A percentile compares a stretch with the other conserved stretches of the same genome.
phyloP scores from a whole-genome alignment of 2,113 vertebrate species.

The Pteropus alecto region DNA sequence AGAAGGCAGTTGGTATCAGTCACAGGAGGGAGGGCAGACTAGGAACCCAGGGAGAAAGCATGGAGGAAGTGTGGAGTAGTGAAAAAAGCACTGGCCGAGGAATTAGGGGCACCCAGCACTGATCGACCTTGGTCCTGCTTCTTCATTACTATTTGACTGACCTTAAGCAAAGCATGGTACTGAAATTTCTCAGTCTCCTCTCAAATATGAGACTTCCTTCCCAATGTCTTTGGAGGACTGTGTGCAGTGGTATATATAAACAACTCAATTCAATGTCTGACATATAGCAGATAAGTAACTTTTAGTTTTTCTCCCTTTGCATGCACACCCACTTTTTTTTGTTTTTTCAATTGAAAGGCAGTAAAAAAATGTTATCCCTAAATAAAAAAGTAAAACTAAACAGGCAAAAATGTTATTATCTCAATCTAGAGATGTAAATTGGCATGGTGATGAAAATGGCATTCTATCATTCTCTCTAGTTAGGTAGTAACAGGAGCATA shows the following conservation, averaged over 20 bases:
- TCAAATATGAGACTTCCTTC: neutral
- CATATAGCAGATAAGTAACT: neutral
- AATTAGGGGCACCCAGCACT: too few relatives aligned
- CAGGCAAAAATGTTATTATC: neutral
- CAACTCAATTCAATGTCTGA: neutral
- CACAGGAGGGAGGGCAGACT: neutral
- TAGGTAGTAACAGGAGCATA: neutral
- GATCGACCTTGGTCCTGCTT: neutral
- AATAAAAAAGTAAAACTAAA: slow-evolving; percentile 43
- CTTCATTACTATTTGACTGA: neutral
- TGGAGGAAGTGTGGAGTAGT: neutral
- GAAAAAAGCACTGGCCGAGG: neutral
- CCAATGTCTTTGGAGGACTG: neutral
- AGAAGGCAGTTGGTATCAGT: neutral
- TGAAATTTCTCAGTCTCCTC: neutral
- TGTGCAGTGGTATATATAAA: neutral
- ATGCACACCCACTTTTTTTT: neutral
- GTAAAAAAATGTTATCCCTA: neutral
- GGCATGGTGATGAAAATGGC: neutral
- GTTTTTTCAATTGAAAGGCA: neutral
- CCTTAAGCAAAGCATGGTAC: neutral
- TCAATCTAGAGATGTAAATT: slow-evolving; percentile 17
- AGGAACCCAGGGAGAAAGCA: neutral
- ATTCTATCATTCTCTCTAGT: neutral
- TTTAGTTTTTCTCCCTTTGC: neutral